Evolutionary conservation across 2,113 vertebrate species (phyloP), one percentile per base, ranked within the genome.

Genomic region (Puffinus mauretanicus): DNA sequence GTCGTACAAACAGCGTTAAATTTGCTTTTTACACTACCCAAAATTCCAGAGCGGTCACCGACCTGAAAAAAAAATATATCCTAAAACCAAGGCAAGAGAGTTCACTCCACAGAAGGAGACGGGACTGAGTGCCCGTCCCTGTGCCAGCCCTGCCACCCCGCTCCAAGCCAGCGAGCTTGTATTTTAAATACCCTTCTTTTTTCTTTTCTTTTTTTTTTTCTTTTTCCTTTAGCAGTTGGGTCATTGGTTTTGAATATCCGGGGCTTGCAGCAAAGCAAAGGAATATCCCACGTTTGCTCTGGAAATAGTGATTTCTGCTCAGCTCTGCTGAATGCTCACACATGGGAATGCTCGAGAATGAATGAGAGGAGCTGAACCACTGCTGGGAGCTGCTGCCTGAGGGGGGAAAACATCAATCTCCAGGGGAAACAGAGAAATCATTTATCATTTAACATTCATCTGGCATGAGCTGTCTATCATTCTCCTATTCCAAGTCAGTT

Each of bases 391-490:
- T 83, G 85, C 11, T 85, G 92, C 94, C 93, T 42, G 87, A 76
- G 70, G 94, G 52, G 51, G 69, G 40, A 11, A 66, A 89, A 21
- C 75, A 96, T 71, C 89, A 44, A 8, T 83, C 88, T 64, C 77
- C 88, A 57, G 88, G 82, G 96, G 69, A 72, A 77, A 83, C n/a
- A 77, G 82, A 16, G 85, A 65, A 77, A 86, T 92, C 60, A 83
- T 93, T 94, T 81, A 73, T 90, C 93, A 90, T 82, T 82, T 71
- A 36, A 24, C 83, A 82, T 67, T 92, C 89, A 94, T 71, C 94
- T 57, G 78, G 55, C 77, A 7, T 9, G 58, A 96, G 93, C 95
- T 96, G 93, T 52, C 95, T 47, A 36, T 94, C 96, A 94, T 64
- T 11, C 89, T 38, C 72, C 81, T 13, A 9, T 75, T 93, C 85